Percentiles rank a stretch among this genome's conserved stretches.
Conservation (phyloP, 2,113 vertebrate species). For the Pipa parva region DNA sequence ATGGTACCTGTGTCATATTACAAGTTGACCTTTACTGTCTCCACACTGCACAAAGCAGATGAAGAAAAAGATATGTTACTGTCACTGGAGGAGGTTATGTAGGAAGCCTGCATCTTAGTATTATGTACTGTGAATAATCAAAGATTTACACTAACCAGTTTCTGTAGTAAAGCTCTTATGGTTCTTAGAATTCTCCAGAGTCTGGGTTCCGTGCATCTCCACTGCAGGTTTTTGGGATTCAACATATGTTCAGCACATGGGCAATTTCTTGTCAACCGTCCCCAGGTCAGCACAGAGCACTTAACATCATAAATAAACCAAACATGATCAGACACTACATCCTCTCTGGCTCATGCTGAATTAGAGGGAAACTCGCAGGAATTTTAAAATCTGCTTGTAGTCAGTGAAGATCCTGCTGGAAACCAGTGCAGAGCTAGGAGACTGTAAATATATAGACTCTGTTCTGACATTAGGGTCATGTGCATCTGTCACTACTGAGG, state of each 20-base stretch:
- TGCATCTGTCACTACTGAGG: background rate
- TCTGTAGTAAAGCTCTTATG: slow-evolving; percentile 46
- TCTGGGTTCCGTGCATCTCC: slow-evolving; percentile 41
- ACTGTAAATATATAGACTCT: slow-evolving; percentile 1
- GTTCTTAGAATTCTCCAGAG: background rate
- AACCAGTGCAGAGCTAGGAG: background rate
- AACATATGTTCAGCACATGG: slow-evolving; percentile 47
- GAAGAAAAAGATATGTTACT: background rate
- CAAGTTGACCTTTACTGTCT: background rate
- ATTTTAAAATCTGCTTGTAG: slow-evolving; percentile 21
- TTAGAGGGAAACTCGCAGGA: slow-evolving; percentile 17
- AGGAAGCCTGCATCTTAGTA: slow-evolving; percentile 57
- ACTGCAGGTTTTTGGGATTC: slow-evolving; percentile 40
- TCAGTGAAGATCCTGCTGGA: background rate
- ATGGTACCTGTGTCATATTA: too few relatives aligned
- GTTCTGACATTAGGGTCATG: slow-evolving; percentile 6
- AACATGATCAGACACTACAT: slow-evolving; percentile 22
- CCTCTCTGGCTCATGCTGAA: slow-evolving; percentile 38
- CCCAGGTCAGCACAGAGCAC: slow-evolving; percentile 30
- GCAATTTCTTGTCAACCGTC: slow-evolving; percentile 32
- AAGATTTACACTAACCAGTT: slow-evolving; percentile 52
- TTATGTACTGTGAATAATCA: slow-evolving; percentile 50
- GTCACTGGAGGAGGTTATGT: background rate
- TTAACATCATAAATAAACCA: slow-evolving; percentile 46
- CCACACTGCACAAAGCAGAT: background rate